phyloP scores from a whole-genome alignment of 2,888 invertebrate genomes.

The Proisotoma minuta region DNA sequence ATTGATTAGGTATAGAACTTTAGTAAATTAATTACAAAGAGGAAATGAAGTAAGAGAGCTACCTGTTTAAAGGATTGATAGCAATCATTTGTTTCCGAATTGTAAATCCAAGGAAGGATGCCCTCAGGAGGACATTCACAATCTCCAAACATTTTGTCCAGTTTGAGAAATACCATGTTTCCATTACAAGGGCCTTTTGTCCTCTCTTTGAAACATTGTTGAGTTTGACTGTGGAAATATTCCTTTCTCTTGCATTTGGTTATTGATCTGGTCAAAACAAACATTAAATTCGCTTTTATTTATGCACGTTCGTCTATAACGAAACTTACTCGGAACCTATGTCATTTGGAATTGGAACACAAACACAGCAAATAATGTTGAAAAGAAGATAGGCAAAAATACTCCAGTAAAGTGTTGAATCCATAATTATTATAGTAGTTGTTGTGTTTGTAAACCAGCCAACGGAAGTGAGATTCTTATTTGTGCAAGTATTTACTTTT shows the following conservation, averaged over 20 bases:
- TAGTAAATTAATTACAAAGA: not conserved
- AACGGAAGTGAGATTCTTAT: too few species aligned
- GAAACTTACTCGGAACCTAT: too few species aligned
- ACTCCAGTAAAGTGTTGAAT: too few species aligned
- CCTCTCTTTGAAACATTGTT: constrained; percentile 13
- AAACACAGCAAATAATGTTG: too few species aligned
- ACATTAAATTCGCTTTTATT: too few species aligned
- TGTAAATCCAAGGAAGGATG: constrained; percentile 17
- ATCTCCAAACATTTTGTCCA: constrained; percentile 17
- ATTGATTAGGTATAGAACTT: not conserved
- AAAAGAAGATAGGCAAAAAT: too few species aligned
- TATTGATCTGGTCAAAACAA: too few species aligned
- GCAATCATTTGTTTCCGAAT: constrained; percentile 16
- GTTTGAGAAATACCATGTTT: constrained; percentile 15
- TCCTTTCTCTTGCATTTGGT: constrained; percentile 4
- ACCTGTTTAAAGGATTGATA: constrained; percentile 28
- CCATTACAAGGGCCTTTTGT: constrained; percentile 24
- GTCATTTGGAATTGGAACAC: too few species aligned
- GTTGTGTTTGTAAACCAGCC: too few species aligned
- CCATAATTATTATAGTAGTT: too few species aligned
- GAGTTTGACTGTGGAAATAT: constrained; percentile 22
- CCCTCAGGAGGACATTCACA: constrained; percentile 23
- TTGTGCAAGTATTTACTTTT: too few species aligned
- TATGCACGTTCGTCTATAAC: too few species aligned
- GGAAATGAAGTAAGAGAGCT: not conserved